Evolutionary conservation across 2,888 invertebrate species (phyloP).

Genomic region (Drosophila setosimentum): DNA sequence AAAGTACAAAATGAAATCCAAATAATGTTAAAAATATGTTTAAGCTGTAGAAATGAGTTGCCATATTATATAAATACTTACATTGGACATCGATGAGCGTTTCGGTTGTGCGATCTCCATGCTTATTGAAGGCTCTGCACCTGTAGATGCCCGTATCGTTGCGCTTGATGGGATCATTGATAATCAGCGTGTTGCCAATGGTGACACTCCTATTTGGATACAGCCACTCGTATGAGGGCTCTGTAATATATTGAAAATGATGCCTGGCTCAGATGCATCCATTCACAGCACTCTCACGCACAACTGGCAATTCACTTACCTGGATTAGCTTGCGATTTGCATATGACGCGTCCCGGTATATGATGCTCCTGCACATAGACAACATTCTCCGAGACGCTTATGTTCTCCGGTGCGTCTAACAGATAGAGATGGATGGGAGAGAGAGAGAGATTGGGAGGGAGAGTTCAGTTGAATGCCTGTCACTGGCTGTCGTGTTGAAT

Average conservation of each 20-base stretch:
- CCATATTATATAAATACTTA: conserved; percentile 85
- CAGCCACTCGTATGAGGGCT: conserved; percentile 84
- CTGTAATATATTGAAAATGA: conserved; percentile 49
- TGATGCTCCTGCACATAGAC: conserved; percentile 86
- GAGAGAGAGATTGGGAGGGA: neutral
- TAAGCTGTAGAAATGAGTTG: neutral
- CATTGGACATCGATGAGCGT: conserved; percentile 93
- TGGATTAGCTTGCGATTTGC: conserved; percentile 86
- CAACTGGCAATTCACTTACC: conserved; percentile 76
- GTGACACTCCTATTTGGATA: conserved; percentile 82
- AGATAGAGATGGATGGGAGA: no score
- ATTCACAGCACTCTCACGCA: neutral
- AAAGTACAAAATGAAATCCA: conserved; percentile 5
- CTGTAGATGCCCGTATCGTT: conserved; percentile 91
- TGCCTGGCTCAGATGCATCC: neutral
- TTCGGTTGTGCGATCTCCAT: conserved; percentile 90
- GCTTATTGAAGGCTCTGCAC: conserved; percentile 92
- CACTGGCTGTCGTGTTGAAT: conserved; percentile 5
- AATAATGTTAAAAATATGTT: conserved; percentile 5
- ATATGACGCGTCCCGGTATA: conserved; percentile 86
- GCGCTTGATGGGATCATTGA: conserved; percentile 89
- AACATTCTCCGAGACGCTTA: conserved; percentile 88
- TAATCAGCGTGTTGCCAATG: conserved; percentile 86
- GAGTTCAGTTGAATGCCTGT: conserved; percentile 8
- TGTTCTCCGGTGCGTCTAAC: conserved; percentile 93